phyloP scores from a whole-genome alignment of 2,888 invertebrate genomes.

The Merodon equestris region DNA sequence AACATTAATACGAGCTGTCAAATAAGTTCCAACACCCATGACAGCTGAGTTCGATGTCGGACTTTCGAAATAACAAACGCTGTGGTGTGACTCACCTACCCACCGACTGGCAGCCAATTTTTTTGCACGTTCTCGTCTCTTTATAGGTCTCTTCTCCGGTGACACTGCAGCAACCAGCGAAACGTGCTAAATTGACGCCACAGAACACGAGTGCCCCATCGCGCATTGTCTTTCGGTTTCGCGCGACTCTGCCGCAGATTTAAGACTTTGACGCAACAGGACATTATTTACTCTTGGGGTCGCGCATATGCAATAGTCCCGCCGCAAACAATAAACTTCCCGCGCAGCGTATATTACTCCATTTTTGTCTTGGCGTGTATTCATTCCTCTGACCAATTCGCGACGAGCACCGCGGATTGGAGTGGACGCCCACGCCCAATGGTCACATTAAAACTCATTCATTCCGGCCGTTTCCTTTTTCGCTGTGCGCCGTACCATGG shows the following conservation, averaged over 20 bases:
- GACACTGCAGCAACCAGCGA: background rate
- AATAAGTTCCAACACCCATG: no score
- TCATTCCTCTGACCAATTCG: conserved; percentile 34
- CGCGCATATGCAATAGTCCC: conserved; percentile 59
- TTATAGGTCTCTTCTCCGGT: background rate
- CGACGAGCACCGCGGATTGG: conserved; percentile 31
- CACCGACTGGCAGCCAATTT: background rate
- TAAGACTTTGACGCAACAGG: conserved; percentile 52
- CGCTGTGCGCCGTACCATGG: no score
- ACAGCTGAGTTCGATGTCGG: no score
- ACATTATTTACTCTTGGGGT: conserved; percentile 64
- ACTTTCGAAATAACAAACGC: no score
- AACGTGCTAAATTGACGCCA: background rate
- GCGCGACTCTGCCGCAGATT: conserved; percentile 49
- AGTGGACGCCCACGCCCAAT: conserved; percentile 61
- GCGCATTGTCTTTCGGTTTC: conserved; percentile 5
- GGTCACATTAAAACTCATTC: conserved; percentile 66
- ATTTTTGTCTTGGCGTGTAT: conserved; percentile 3
- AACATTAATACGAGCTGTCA: no score
- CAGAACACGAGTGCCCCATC: background rate
- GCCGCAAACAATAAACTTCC: conserved; percentile 57
- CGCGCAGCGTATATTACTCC: conserved; percentile 27
- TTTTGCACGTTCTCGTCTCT: background rate
- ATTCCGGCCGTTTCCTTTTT: conserved; percentile 34
- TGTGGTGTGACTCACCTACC: background rate